Conservation (phyloP, 2,888 invertebrate species). For the Itoplectis maculator region DNA sequence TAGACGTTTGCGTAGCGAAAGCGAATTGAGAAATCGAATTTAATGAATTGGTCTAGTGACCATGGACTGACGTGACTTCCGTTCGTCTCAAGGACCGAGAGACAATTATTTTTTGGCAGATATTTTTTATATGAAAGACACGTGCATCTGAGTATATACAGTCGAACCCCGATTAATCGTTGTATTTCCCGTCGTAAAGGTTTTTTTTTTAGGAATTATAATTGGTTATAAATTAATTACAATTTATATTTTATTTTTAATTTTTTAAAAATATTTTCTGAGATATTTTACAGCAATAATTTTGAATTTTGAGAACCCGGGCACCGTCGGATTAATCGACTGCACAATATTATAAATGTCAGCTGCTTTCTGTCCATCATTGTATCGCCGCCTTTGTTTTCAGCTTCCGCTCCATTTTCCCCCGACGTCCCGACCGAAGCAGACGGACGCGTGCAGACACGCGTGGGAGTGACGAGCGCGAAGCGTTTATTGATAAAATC, state of each 20-base stretch:
- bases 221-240: too few relatives aligned
- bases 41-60: neutral
- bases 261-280: too few relatives aligned
- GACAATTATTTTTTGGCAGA: neutral
- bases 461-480: conserved; percentile 38
- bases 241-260: too few relatives aligned
- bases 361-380: neutral
- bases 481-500: conserved; percentile 45
- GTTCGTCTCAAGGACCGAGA: neutral
- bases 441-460: conserved; percentile 10
- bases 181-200: too few relatives aligned
- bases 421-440: conserved; percentile 15
- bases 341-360: too few relatives aligned
- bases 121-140: neutral
- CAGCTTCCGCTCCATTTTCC: conserved; percentile 36
- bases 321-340: too few relatives aligned
- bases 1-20: neutral
- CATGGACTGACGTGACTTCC: conserved; percentile 6
- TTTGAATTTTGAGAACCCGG: neutral
- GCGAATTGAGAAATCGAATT: neutral
- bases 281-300: too few relatives aligned
- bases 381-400: neutral
- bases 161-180: too few relatives aligned
- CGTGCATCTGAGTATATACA: too few relatives aligned
- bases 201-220: too few relatives aligned